Base-by-base conservation (phyloP, 2,797 vertebrate genomes). In the Iguana delicatissima region DNA sequence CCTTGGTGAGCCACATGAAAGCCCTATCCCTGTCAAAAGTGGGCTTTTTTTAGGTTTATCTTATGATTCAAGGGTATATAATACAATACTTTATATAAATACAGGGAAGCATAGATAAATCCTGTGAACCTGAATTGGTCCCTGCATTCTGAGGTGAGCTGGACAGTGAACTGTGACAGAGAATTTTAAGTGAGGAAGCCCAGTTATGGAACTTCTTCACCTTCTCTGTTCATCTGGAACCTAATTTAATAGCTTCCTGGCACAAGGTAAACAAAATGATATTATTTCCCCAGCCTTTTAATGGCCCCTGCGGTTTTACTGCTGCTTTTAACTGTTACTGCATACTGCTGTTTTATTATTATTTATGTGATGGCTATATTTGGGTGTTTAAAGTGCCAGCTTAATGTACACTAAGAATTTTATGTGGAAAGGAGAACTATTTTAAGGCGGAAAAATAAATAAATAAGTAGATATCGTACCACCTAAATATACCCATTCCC, bases 261-360 rank as follows among this genome's bases (percentile, higher is more conserved):
- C 38, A 77, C 6, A 9, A 77, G 38, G 35, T 77, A 38, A 77
- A 69, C 67, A 69, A 77, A 77, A 42, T 77, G 74, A 38, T 24
- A 42, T 77, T 42, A 77, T 77, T 77, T 77, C 38, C 6, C 38
- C 74, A 77, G 35, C 38, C 38, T 77, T 77, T 42, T 42, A 77
- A 77, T 38, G 35, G 74, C 35, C 35, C 20, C 13, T 77, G 38
- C 7, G 20, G 74, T 77, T 77, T 77, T 77, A 77, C 7, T 42
- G 74, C 74, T 77, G 74, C 38, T 77, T 77, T 77, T 77, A 77
- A 77, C 74, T 42, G 74, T 77, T 77, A 77, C 74, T 46, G 74
- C 35, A 46, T 38, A 24, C 74, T 76, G 35, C 74, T 77, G 74
- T 77, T 77, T 74, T 74, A 74, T 74, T 74, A 38, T 74, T 74